A percentile compares a stretch with the other conserved stretches of the same genome.
Evolutionary conservation across 2,113 vertebrate genomes (phyloP).

Genomic region (Calidris pygmaea): DNA sequence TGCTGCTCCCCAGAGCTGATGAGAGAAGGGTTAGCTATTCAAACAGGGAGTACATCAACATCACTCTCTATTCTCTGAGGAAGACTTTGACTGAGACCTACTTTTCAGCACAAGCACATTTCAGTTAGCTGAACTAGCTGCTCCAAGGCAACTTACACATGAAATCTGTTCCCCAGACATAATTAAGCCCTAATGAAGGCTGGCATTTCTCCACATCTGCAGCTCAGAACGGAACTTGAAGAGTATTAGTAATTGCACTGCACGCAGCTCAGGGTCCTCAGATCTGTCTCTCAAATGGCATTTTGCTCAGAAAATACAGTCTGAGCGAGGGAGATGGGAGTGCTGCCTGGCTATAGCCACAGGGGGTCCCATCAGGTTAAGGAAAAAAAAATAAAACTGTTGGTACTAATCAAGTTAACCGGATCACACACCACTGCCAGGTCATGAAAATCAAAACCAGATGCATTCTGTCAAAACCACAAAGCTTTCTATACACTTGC

Average conservation of each 20-base stretch:
- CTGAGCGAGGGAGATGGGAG: neutral
- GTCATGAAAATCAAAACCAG: neutral
- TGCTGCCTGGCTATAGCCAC: neutral
- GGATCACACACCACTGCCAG: neutral
- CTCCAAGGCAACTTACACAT: neutral
- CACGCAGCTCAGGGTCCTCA: neutral
- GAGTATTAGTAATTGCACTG: neutral
- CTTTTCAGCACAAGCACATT: slow-evolving; percentile 1
- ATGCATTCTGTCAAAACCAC: neutral
- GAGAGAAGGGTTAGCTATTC: neutral
- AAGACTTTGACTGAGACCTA: neutral
- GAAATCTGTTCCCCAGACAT: neutral
- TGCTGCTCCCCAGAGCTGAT: neutral
- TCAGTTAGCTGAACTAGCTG: neutral
- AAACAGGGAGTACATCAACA: neutral
- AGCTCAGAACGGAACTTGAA: neutral
- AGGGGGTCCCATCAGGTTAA: neutral
- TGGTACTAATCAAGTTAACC: neutral
- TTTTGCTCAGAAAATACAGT: neutral
- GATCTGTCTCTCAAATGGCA: neutral
- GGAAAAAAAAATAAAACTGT: neutral
- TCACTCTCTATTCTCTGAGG: neutral
- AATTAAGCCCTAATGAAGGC: slow-evolving; percentile 40
- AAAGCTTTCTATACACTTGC: neutral
- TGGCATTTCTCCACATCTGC: neutral